Conservation (phyloP, 2,113 vertebrate genomes). For the Leptosomus discolor region DNA sequence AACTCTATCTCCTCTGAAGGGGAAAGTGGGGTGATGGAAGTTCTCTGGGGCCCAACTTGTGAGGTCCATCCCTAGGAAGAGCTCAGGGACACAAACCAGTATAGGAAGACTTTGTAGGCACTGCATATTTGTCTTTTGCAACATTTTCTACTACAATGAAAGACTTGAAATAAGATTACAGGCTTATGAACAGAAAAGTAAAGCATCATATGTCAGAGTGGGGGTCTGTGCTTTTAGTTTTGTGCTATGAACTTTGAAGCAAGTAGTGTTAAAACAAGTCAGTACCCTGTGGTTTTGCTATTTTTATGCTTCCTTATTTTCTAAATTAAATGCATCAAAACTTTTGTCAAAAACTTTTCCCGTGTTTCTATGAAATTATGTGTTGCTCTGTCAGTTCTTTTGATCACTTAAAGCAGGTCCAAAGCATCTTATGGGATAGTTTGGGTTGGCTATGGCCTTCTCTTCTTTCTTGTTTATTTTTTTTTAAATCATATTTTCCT, state of each 20-base stretch:
- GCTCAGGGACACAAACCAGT: not conserved
- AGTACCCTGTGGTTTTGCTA: not conserved
- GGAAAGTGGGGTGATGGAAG: not conserved
- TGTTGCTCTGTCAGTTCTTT: not conserved
- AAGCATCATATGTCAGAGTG: not conserved
- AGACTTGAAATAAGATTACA: not conserved
- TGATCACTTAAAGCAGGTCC: not conserved
- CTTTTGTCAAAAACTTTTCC: not conserved
- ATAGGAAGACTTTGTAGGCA: not conserved
- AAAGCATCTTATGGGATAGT: not conserved
- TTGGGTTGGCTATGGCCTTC: not conserved
- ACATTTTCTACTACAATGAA: not conserved
- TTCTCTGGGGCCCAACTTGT: not conserved
- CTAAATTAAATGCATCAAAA: not conserved
- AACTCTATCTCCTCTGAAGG: not conserved
- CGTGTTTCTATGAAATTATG: not conserved
- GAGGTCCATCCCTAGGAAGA: not conserved
- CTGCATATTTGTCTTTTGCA: not conserved
- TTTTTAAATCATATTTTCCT: not conserved
- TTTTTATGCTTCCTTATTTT: not conserved
- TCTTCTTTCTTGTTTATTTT: not conserved
- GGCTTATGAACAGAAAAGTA: not conserved
- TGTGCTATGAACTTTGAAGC: not conserved
- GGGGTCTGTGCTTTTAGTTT: not conserved
- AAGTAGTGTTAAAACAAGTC: not conserved